Evolutionary conservation across 2,797 vertebrate genomes (phyloP).

Genomic region (Yasuhikotakia modesta): DNA sequence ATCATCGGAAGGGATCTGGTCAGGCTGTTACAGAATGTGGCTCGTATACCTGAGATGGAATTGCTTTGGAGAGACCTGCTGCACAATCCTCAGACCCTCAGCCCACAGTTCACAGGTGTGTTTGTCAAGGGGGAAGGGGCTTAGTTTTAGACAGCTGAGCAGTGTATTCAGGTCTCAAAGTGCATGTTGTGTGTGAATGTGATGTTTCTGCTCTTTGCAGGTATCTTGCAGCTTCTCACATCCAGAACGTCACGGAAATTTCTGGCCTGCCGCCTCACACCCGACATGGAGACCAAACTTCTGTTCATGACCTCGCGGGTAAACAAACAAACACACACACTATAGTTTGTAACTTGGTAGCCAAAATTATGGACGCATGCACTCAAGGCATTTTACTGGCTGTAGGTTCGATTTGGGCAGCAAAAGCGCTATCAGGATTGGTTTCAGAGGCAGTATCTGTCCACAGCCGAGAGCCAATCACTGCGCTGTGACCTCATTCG

Average conservation of each 20-base stretch:
- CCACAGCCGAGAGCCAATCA: constrained; percentile 93
- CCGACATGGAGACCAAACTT: constrained; percentile 97
- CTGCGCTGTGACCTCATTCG: constrained; percentile 95
- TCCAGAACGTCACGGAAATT: constrained; percentile 94
- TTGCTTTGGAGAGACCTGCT: constrained; percentile 93
- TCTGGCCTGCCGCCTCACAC: constrained; percentile 92
- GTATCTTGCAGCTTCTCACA: constrained; percentile 91
- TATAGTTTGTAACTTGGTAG: background rate
- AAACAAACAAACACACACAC: constrained; percentile 43
- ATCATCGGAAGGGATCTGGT: constrained; percentile 96
- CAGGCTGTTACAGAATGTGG: constrained; percentile 91
- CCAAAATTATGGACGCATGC: background rate
- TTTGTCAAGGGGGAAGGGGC: constrained; percentile 9
- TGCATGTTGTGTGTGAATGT: background rate
- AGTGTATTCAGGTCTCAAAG: background rate
- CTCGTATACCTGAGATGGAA: constrained; percentile 93
- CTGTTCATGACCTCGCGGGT: constrained; percentile 98
- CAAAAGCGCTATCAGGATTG: constrained; percentile 98
- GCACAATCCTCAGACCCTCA: constrained; percentile 89
- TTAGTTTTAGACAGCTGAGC: background rate
- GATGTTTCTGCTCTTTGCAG: constrained; percentile 63
- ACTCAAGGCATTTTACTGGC: background rate
- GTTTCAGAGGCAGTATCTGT: constrained; percentile 95
- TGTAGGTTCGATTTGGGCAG: constrained; percentile 91
- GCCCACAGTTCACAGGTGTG: constrained; percentile 79